These are phyloP conservation scores for Hemicrepidius hirtus DNA, from an alignment of 2,888 invertebrate species.

Conservation along the genomic window DNA sequence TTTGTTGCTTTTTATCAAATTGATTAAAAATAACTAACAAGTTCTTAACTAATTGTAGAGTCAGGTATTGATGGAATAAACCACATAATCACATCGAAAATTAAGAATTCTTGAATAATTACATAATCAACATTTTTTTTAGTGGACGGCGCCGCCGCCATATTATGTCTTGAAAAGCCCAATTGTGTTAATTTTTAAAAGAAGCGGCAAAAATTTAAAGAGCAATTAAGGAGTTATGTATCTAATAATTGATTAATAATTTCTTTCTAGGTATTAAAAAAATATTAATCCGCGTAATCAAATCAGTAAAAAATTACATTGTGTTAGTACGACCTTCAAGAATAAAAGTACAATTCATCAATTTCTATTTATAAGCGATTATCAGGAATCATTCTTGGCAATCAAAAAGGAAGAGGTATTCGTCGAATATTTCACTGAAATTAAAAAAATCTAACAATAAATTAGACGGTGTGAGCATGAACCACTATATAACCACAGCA, in stretches of 20 bases:
- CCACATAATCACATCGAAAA: conserved; percentile 9
- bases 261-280: conserved; percentile 13
- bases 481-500: conserved; percentile 43
- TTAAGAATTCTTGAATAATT: conserved; percentile 20
- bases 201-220: neutral
- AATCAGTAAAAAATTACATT: conserved; percentile 30
- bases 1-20: too few species aligned
- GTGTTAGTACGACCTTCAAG: conserved; percentile 34
- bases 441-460: conserved; percentile 38
- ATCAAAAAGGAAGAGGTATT: conserved; percentile 40
- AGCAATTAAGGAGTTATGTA: neutral
- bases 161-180: neutral
- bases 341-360: conserved; percentile 43
- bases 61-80: neutral
- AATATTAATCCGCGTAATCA: conserved; percentile 20
- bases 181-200: neutral
- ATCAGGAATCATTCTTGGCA: conserved; percentile 33
- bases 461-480: conserved; percentile 26
- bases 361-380: conserved; percentile 51
- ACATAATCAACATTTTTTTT: conserved; percentile 10
- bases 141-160: neutral
- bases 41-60: neutral
- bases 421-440: conserved; percentile 26
- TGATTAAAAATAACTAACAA: neutral
- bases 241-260: neutral